Base-by-base conservation (phyloP, 2,113 vertebrate genomes). In the Stictonetta naevosa region DNA sequence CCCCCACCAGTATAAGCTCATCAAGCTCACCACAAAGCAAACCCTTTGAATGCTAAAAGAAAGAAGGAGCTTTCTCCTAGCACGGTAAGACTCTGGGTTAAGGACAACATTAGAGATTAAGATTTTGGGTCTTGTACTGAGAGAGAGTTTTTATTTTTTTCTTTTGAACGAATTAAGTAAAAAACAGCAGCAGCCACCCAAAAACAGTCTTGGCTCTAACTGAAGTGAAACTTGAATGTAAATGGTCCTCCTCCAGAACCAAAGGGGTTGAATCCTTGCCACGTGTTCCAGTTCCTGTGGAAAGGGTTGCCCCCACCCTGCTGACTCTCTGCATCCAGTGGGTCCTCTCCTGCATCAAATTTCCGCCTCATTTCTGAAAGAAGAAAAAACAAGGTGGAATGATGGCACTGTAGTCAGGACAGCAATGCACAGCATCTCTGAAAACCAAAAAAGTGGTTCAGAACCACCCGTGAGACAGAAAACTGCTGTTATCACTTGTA, bases 191-290 rank as follows among this genome's bases (percentile, higher is more conserved):
- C 82, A 87, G 94, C 92, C 88, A 90, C 81, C 89, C 63, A 77
- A 92, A 95, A 95, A 88, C 86, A 96, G 96, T 97, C 95, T 94
- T 95, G 94, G 91, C 97, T 96, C 99, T 98, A 99, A 98, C 99
- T 99, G 97, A 98, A 99, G 97, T 98, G 98, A 88, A 99, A 99
- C 96, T 99, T 99, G 96, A 99, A 99, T 97, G 98, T 98, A 94
- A 99, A 99, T 10, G 99, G 98, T 97, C 99, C 99, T 95, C 98
- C 98, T 93, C 98, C 98, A 4, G 99, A 99, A 83, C 99, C 98
- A 16, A 99, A 99, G 10, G 99, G 99, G 80, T 99, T 99, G 94
- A 99, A 99, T 40, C 99, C 99, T 94, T 99, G 99, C 98, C 98
- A 99, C 1, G 98, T 98, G 48, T 99, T 98, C 98, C 98, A 99